phyloP scores from a whole-genome alignment of 2,113 vertebrate genomes.

The Corythaixoides concolor region DNA sequence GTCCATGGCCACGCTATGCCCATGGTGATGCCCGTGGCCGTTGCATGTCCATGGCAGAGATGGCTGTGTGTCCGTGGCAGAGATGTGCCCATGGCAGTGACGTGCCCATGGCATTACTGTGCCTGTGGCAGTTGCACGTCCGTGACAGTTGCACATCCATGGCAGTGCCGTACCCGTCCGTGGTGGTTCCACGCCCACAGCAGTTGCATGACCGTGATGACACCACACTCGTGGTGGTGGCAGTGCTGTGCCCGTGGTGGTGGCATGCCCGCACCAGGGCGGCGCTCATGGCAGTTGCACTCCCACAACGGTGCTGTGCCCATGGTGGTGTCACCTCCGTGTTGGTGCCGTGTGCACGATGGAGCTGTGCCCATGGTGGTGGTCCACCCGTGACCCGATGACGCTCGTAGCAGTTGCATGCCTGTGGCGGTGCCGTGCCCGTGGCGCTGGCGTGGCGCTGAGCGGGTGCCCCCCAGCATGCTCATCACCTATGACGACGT shows the following conservation, averaged over 20 bases:
- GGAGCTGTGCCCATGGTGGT: neutral
- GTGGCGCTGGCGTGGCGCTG: neutral
- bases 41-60: neutral
- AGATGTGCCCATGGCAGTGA: neutral
- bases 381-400: fast-evolving
- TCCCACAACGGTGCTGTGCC: too few species aligned
- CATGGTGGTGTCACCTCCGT: too few species aligned
- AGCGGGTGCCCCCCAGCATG: slow-evolving; percentile 80
- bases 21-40: neutral
- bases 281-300: too few species aligned
- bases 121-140: neutral
- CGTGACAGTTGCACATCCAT: fast-evolving
- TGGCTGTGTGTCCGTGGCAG: neutral
- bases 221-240: too few species aligned
- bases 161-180: fast-evolving
- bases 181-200: too few species aligned
- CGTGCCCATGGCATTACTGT: fast-evolving
- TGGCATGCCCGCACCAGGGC: neutral
- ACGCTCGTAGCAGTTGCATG: neutral
- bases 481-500: slow-evolving; percentile 96
- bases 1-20: neutral
- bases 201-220: fast-evolving
- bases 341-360: too few species aligned
- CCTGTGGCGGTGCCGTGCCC: neutral
- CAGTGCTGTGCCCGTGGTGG: fast-evolving